These are phyloP conservation scores for Cinara cedri DNA, from an alignment of 2,888 invertebrate genomes.

Conservation along the genomic window DNA sequence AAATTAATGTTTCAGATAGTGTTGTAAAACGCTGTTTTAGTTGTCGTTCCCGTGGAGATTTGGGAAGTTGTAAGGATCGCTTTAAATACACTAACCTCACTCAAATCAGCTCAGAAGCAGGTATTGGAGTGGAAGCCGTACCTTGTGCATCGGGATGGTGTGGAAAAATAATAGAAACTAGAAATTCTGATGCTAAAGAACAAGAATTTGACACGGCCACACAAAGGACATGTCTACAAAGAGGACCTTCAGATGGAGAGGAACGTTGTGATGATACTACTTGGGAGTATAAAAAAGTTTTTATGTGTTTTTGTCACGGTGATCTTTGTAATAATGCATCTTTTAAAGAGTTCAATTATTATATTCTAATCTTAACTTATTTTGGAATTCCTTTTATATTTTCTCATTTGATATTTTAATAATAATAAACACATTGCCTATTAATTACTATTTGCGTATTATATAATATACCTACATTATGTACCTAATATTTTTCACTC, in stretches of 20 bases:
- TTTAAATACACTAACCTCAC: constrained; percentile 78
- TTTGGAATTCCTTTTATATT: neutral
- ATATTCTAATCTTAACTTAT: neutral
- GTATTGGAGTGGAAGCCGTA: constrained; percentile 75
- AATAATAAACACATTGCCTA: no score
- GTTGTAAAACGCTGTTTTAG: constrained; percentile 77
- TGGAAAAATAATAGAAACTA: constrained; percentile 82
- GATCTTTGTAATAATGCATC: constrained; percentile 78
- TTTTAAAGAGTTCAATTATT: neutral
- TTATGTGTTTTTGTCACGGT: constrained; percentile 90
- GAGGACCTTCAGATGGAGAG: constrained; percentile 86
- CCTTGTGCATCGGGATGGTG: constrained; percentile 93
- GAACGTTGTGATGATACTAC: constrained; percentile 87
- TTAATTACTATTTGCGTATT: no score
- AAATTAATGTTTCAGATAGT: constrained; percentile 64
- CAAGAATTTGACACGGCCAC: constrained; percentile 70
- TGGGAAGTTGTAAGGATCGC: constrained; percentile 87
- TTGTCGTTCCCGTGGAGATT: constrained; percentile 85
- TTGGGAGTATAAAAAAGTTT: constrained; percentile 81
- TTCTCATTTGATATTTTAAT: constrained; percentile 4
- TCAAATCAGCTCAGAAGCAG: constrained; percentile 72
- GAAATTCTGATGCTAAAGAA: constrained; percentile 75
- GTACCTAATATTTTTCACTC: no score
- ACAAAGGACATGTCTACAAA: constrained; percentile 83
- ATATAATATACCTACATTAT: no score